These are phyloP conservation scores for Choloepus hoffmanni DNA, from an alignment of 2,113 vertebrate genomes.

Conservation along the genomic window DNA sequence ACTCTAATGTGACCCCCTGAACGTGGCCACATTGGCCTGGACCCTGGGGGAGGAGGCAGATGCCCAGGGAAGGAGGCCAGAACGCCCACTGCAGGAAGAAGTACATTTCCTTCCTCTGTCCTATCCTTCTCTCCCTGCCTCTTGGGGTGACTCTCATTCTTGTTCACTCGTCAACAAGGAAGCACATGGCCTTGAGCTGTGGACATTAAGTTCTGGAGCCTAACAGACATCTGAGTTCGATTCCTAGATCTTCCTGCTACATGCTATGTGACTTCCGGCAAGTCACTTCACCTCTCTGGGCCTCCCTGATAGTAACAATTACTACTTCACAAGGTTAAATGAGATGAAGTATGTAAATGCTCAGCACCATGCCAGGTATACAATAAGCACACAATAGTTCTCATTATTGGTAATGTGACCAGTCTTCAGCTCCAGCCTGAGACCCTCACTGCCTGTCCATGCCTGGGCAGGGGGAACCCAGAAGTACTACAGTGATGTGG, in stretches of 20 bases:
- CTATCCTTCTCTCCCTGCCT: background rate
- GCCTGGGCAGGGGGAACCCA: background rate
- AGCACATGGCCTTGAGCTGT: background rate
- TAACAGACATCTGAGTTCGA: background rate
- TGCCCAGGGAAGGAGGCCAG: background rate
- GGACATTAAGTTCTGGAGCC: background rate
- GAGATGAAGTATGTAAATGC: background rate
- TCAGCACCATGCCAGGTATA: background rate
- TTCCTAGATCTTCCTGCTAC: background rate
- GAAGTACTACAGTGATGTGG: background rate
- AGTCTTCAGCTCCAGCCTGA: background rate
- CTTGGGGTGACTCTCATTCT: background rate
- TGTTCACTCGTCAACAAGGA: background rate
- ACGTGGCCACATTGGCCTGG: background rate
- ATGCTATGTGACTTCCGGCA: background rate
- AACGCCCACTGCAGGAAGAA: fast-evolving
- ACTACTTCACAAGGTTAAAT: background rate
- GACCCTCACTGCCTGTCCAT: background rate
- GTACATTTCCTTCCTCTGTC: background rate
- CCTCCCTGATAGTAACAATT: background rate
- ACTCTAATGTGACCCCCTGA: background rate
- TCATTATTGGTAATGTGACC: background rate
- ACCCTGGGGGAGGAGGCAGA: background rate
- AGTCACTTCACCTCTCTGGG: background rate
- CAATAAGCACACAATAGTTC: background rate